Base-by-base conservation (phyloP, 2,797 vertebrate genomes). In the Euphonia xanthogaster region DNA sequence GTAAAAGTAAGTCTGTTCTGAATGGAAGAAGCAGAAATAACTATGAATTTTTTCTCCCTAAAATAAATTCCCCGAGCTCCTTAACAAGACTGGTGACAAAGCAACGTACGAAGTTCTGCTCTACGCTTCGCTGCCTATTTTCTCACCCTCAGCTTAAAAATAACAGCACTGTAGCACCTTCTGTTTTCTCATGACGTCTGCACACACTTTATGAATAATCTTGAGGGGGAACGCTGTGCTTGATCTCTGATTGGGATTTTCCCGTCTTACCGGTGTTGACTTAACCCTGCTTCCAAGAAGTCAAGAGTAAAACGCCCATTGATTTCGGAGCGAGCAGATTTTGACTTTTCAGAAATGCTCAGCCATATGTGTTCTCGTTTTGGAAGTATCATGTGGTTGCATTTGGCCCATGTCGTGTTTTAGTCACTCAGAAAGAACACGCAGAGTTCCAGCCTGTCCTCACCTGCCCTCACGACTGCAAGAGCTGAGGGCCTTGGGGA, bases 81-180 rank as follows among this genome's bases (percentile, higher is more conserved):
- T 88, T 78, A 73, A 57, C 66, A 61, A 62, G 90, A 91, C 47
- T 33, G 40, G 91, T 88, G 93, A 86, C 87, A 88, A 93, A 96
- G 85, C 89, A 94, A 51, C 6, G 5, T 90, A 91, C 14, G 60
- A 93, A 94, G 82, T 88, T 94, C 21, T 37, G 62, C 67, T 84
- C 86, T 84, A 40, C 3, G 18, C 91, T 88, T 88, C 39, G 3
- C 61, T 88, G 94, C 85, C 70, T 93, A 21, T 93, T 93, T 97
- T 91, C 93, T 93, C 93, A 94, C 91, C 87, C 94, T 92, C 85
- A 24, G 73, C 77, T 96, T 96, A 97, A 96, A 96, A 96, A 94
- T 95, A 95, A 80, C 93, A 94, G 90, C 93, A 91, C 94, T 88
- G 85, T 94, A 84, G 85, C 96, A 96, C 94, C 91, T 96, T 95